These are phyloP conservation scores for Cheilinus undulatus DNA, from an alignment of 2,113 vertebrate species.

Conservation along the genomic window DNA sequence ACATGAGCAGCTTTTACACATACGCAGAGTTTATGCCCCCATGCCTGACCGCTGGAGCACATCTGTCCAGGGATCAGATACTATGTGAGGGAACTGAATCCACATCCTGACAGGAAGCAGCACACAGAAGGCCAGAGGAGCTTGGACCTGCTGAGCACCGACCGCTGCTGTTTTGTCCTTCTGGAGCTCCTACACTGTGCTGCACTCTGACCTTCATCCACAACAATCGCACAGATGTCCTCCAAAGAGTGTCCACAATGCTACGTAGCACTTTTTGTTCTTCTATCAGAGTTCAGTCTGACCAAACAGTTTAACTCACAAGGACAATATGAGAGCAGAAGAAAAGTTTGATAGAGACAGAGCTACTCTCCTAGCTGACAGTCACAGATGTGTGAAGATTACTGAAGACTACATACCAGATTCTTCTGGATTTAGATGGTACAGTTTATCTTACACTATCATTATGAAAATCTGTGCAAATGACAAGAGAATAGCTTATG, in stretches of 20 bases:
- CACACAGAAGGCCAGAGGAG: slow-evolving; percentile 71
- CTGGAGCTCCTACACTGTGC: slow-evolving; percentile 12
- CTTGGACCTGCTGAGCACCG: slow-evolving; percentile 56
- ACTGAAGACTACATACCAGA: not conserved
- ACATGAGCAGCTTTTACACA: slow-evolving; percentile 33
- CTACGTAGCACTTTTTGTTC: not conserved
- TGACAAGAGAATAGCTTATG: no score
- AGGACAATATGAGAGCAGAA: not conserved
- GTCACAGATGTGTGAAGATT: slow-evolving; percentile 36
- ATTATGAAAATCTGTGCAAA: no score
- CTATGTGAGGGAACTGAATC: slow-evolving; percentile 85
- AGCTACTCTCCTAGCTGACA: slow-evolving; percentile 40
- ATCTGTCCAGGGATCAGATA: slow-evolving; percentile 80
- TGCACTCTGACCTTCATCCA: slow-evolving; percentile 34
- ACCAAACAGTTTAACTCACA: no score
- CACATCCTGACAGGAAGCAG: slow-evolving; percentile 84
- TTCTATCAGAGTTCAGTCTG: no score
- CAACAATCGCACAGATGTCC: slow-evolving; percentile 24
- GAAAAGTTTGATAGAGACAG: not conserved
- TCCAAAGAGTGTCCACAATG: not conserved
- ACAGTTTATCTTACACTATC: no score
- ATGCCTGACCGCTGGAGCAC: slow-evolving; percentile 74
- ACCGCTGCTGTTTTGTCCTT: slow-evolving; percentile 62
- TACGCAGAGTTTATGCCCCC: slow-evolving; percentile 30
- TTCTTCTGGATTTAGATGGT: no score